Evolutionary conservation across 2,797 vertebrate species (phyloP).

Genomic region (Pterois miles): DNA sequence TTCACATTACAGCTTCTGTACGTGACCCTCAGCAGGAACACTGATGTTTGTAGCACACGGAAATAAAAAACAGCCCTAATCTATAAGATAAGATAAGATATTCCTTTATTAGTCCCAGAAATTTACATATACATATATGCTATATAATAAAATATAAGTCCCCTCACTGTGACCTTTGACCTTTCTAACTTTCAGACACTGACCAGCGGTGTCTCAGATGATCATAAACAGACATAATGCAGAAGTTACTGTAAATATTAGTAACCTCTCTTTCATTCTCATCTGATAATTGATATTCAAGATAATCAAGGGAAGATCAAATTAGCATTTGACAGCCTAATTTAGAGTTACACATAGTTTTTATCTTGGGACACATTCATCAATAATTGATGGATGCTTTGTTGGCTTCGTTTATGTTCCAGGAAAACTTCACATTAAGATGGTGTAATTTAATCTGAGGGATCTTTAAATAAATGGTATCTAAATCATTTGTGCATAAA

Average conservation of each 20-base stretch:
- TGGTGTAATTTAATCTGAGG: not conserved
- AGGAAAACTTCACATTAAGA: not conserved
- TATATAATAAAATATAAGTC: no score
- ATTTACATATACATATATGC: no score
- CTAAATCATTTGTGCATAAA: not conserved
- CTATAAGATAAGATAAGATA: no score
- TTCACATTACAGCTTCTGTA: no score
- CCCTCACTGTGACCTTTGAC: not conserved
- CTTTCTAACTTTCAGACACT: not conserved
- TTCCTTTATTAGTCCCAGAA: no score
- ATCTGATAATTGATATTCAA: not conserved
- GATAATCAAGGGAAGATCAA: not conserved
- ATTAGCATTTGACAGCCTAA: not conserved
- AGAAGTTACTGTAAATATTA: not conserved
- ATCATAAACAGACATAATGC: not conserved
- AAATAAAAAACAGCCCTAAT: no score
- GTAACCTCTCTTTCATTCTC: not conserved
- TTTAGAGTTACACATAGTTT: not conserved
- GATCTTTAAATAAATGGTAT: not conserved
- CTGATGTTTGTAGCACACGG: no score
- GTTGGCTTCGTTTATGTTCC: not conserved
- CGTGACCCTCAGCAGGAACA: no score
- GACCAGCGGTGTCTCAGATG: not conserved
- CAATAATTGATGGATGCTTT: not conserved
- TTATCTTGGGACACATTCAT: not conserved